These are phyloP conservation scores for Diaphora mendica DNA, from an alignment of 2,888 invertebrate genomes.

Conservation along the genomic window DNA sequence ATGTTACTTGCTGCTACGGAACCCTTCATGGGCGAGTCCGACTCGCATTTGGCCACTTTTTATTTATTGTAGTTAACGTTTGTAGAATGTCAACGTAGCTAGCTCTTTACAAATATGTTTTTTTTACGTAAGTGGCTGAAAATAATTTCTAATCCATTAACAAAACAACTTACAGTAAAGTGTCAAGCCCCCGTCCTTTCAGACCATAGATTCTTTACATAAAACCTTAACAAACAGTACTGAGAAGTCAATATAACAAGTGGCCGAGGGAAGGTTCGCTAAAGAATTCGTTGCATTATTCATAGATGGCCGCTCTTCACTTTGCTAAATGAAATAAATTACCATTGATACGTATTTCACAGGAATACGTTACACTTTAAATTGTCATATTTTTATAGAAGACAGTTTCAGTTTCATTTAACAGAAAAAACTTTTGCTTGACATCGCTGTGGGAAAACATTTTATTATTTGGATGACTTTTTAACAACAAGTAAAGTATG, in stretches of 20 bases:
- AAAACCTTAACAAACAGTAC: constrained; percentile 32
- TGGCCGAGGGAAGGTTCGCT: constrained; percentile 46
- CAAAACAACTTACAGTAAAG: constrained; percentile 4
- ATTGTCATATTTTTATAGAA: constrained; percentile 37
- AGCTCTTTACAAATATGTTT: no score
- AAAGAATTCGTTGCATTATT: constrained; percentile 62
- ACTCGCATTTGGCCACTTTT: no score
- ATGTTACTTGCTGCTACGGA: no score
- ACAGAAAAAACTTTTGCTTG: not conserved
- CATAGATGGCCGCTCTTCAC: constrained; percentile 56
- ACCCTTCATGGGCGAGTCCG: no score
- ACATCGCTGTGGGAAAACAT: not conserved
- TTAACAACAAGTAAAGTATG: no score
- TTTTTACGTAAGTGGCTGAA: not conserved
- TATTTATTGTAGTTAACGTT: no score
- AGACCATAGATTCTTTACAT: constrained; percentile 30
- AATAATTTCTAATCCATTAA: constrained; percentile 14
- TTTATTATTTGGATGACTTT: not conserved
- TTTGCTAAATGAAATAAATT: constrained; percentile 70
- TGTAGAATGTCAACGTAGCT: no score
- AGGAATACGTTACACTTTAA: constrained; percentile 37
- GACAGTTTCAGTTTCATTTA: not conserved
- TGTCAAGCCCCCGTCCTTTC: constrained; percentile 17
- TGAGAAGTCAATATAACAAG: constrained; percentile 49
- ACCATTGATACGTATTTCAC: constrained; percentile 60